Evolutionary conservation across 2,888 invertebrate species (phyloP), one percentile per base, ranked within the genome.

Genomic region (Pristionchus mayeri): DNA sequence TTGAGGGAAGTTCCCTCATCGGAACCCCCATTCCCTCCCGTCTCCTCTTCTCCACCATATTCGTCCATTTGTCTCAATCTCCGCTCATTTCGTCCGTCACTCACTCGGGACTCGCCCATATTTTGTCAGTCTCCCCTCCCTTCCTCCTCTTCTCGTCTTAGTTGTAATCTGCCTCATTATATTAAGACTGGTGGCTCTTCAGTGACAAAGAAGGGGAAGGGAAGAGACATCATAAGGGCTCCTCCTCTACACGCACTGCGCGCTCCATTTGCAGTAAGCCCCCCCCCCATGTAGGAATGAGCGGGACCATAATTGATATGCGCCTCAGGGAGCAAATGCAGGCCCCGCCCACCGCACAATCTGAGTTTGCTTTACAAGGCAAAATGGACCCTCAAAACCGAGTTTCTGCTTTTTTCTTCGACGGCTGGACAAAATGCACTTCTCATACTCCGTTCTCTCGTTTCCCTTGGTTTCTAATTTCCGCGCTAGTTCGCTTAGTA

Each of bases 111-210:
- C 21, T n/a, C 11, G 3, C 71, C 71, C 71, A 44, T 71, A 71
- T 71, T 71, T 71, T 71, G 71, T 71, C 71, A 71, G 71, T 30
- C 71, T 71, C 71, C 40, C 11, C 40, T 44, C 71, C 13, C 57
- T 27, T 57, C n/a, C n/a, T 54, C 21, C 54, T 54, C 54, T 54
- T 7, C 54, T 54, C 63, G 71, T 44, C 71, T 71, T 71, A 71
- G 71, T 71, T 71, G 71, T 71, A 71, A 71, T 71, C 71, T 44
- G 71, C 37, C 71, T 71, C 71, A 71, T 71, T 71, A 71, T 71
- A 71, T 71, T 71, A 71, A 71, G 71, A 71, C 71, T 18, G 71
- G 21, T 4, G 63, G 63, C 67, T 21, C 24, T n/a, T 71, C 13
- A 13, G 7, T 3, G 7, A 11, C 1, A 60, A 16, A 34, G 30